Base-by-base conservation (phyloP, 2,888 invertebrate species). In the Dioctria linearis region DNA sequence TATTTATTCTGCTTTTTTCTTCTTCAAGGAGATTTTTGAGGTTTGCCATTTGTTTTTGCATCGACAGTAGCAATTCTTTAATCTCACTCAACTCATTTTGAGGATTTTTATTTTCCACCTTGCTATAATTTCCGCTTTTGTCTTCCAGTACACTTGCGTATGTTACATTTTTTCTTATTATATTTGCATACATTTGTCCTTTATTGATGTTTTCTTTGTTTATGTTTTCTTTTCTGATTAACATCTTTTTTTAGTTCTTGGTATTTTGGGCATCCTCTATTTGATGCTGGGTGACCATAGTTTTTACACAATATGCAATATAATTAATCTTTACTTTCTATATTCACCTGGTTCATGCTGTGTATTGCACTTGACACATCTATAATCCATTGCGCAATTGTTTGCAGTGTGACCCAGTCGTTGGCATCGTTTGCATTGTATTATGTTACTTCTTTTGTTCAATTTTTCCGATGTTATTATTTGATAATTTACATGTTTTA, bases 391-490 rank as follows among this genome's bases (percentile, higher is more conserved):
- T 4, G 9, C 8, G 63, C 76, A 63, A 25, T 76, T 76, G 63
- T 3, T 8, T 40, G 76, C 61, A 6, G 61, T 49, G 25, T 76
- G 76, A 6, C 76, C 46, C 6, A 76, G 46, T 63, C 76, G n/a
- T 76, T 76, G 76, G 4, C 76, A 76, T n/a, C 49, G 43, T 9
- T 25, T 61, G 37, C 63, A 76, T 63, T 76, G 63, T 4, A 11
- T 11, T 11, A 54, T n/a, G 11, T 54, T 46, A 2, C 9, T 9
- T 11, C 54, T 54, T 54, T 54, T 54, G 11, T 11, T 54, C n/a
- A 54, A 8, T 11, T 54, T 54, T 54, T 54, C 54, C 54, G 3
- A 54, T 54, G 9, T 54, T 11, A 54, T 54, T 11, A 54, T n/a
- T 4, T 54, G 54, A 11, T 54, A 11, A 54, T 54, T 54, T 54